phyloP scores from a whole-genome alignment of 2,888 invertebrate species.

The Asteroscopus sphinx region DNA sequence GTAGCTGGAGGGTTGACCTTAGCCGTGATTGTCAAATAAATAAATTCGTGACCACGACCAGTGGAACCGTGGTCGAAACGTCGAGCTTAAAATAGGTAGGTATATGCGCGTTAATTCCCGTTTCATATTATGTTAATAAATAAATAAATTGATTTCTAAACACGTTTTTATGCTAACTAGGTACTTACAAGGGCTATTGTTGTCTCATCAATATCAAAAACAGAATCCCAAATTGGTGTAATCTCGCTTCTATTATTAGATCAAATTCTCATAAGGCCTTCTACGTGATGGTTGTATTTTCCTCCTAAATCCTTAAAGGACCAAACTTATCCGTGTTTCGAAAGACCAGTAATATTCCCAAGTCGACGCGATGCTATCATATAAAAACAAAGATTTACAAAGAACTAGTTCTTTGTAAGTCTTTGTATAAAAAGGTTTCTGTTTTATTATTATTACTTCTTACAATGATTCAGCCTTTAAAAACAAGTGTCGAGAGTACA shows the following conservation, averaged over 20 bases:
- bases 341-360: neutral
- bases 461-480: slow-evolving; percentile 21
- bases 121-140: too few species aligned
- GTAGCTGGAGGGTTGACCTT: neutral
- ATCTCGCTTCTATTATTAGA: neutral
- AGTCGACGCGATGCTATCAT: too few species aligned
- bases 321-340: neutral
- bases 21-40: slow-evolving; percentile 3
- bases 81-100: too few species aligned
- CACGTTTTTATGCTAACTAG: neutral
- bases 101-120: too few species aligned
- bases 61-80: too few species aligned
- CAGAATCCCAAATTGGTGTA: neutral
- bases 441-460: neutral
- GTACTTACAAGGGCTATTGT: neutral
- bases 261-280: neutral
- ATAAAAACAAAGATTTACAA: too few species aligned
- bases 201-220: neutral
- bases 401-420: too few species aligned
- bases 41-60: too few species aligned
- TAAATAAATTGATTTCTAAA: slow-evolving; percentile 1
- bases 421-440: neutral
- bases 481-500: slow-evolving; percentile 20
- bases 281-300: too few species aligned
- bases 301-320: neutral